Percentiles rank a stretch among this genome's conserved stretches.
These are phyloP conservation scores for Ailurus styani DNA, from an alignment of 2,113 vertebrate species.

Conservation along the genomic window DNA sequence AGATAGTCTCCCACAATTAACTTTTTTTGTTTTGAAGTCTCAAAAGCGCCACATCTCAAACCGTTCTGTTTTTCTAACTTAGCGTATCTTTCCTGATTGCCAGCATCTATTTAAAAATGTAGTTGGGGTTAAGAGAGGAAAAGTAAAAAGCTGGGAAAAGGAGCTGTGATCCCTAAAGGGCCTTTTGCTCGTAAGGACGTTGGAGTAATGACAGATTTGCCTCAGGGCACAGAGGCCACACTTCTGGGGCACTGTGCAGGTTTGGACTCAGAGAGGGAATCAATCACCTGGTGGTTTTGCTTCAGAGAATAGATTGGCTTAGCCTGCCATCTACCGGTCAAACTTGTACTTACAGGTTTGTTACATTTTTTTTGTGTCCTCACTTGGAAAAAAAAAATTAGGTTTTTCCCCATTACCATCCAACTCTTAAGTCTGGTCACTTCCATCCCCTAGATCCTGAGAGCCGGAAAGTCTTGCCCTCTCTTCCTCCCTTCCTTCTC, in stretches of 20 bases:
- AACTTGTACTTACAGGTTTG: background rate
- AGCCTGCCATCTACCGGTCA: conserved; percentile 68
- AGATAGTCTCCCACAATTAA: background rate
- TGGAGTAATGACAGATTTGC: background rate
- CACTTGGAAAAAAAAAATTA: background rate
- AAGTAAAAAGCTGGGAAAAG: background rate
- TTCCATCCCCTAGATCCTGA: background rate
- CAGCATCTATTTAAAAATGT: background rate
- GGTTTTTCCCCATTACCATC: background rate
- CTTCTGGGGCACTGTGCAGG: rapidly evolving
- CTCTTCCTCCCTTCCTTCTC: background rate
- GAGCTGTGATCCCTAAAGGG: background rate
- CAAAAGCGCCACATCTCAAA: background rate
- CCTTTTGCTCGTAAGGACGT: background rate
- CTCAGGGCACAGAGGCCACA: background rate
- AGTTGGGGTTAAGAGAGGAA: background rate
- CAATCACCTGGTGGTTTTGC: rapidly evolving
- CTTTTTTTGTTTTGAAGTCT: background rate
- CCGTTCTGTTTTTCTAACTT: background rate
- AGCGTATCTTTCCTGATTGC: background rate
- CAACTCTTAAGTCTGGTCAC: background rate
- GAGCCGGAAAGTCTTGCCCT: background rate
- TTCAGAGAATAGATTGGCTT: conserved; percentile 26
- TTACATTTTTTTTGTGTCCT: background rate
- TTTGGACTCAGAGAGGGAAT: background rate